Percentiles rank a stretch among this genome's conserved stretches.
Evolutionary conservation across 2,888 invertebrate species (phyloP).

Genomic region (Drosophila longiperda): DNA sequence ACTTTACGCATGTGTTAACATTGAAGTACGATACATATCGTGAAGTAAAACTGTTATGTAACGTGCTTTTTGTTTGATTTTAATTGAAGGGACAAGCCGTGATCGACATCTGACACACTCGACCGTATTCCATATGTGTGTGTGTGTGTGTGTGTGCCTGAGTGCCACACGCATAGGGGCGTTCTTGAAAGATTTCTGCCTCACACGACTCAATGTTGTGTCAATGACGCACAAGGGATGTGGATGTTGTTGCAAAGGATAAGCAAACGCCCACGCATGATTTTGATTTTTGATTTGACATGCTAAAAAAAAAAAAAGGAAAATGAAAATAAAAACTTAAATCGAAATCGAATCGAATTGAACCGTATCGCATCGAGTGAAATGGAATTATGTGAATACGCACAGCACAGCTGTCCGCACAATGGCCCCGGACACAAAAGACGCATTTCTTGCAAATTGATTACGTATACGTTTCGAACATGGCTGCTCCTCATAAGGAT

Average conservation of each 20-base stretch:
- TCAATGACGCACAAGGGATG: slow-evolving; percentile 43
- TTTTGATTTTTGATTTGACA: slow-evolving; percentile 59
- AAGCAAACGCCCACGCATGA: slow-evolving; percentile 27
- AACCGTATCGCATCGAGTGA: slow-evolving; percentile 18
- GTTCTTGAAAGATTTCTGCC: slow-evolving; percentile 25
- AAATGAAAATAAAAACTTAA: slow-evolving; percentile 27
- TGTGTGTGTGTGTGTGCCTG: slow-evolving; percentile 3
- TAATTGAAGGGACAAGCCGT: slow-evolving; percentile 64
- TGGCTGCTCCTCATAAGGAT: slow-evolving; percentile 18
- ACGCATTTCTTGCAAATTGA: slow-evolving; percentile 28
- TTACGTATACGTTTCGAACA: slow-evolving; percentile 1
- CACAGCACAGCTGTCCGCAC: slow-evolving; percentile 21
- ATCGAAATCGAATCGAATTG: slow-evolving; percentile 42
- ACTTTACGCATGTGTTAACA: slow-evolving; percentile 60
- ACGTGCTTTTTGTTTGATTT: slow-evolving; percentile 61
- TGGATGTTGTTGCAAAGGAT: slow-evolving; percentile 39
- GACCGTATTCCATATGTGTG: background rate
- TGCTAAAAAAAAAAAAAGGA: slow-evolving; percentile 16
- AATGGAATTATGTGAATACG: slow-evolving; percentile 46
- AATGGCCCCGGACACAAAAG: slow-evolving; percentile 15
- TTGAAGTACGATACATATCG: slow-evolving; percentile 44
- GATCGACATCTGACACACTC: slow-evolving; percentile 44
- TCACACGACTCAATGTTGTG: slow-evolving; percentile 23
- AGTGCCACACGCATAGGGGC: background rate
- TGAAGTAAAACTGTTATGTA: slow-evolving; percentile 20